Evolutionary conservation across 2,113 vertebrate species (phyloP).

Genomic region (Galemys pyrenaicus): DNA sequence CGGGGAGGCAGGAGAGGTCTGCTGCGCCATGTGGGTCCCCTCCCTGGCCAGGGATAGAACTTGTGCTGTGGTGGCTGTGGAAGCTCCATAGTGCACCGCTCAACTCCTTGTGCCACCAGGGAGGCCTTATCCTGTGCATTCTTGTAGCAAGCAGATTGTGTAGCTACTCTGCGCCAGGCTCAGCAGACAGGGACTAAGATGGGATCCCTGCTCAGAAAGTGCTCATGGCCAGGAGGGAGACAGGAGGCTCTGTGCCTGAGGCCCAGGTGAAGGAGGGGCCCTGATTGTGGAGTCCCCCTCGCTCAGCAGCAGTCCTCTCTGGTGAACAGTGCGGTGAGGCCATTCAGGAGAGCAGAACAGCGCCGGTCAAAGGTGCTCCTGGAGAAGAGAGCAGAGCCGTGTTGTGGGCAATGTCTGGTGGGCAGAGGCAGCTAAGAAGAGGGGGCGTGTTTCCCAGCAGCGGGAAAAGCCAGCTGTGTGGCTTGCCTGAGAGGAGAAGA

Average conservation of each 20-base stretch:
- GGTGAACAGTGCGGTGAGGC: background rate
- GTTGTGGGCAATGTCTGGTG: background rate
- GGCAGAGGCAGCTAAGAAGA: slow-evolving; percentile 10
- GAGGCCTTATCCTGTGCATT: background rate
- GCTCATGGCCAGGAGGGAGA: background rate
- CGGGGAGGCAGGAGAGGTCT: no score
- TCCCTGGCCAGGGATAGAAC: no score
- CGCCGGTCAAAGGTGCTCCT: background rate
- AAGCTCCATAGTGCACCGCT: no score
- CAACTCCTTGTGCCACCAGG: no score
- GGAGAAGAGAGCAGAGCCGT: slow-evolving; percentile 30
- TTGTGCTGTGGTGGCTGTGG: no score
- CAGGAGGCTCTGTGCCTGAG: background rate
- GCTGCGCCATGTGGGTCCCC: no score
- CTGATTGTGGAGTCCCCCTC: background rate
- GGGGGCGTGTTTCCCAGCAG: background rate
- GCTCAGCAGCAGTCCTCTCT: background rate
- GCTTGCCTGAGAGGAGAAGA: background rate
- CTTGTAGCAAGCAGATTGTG: background rate
- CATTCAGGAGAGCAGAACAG: slow-evolving; percentile 21
- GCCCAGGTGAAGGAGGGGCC: background rate
- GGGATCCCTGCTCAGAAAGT: background rate
- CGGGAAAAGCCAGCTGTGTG: background rate
- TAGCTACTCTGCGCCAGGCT: background rate
- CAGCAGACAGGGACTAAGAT: background rate